phyloP scores from a whole-genome alignment of 2,797 vertebrate genomes.

The Gadopsis marmoratus region DNA sequence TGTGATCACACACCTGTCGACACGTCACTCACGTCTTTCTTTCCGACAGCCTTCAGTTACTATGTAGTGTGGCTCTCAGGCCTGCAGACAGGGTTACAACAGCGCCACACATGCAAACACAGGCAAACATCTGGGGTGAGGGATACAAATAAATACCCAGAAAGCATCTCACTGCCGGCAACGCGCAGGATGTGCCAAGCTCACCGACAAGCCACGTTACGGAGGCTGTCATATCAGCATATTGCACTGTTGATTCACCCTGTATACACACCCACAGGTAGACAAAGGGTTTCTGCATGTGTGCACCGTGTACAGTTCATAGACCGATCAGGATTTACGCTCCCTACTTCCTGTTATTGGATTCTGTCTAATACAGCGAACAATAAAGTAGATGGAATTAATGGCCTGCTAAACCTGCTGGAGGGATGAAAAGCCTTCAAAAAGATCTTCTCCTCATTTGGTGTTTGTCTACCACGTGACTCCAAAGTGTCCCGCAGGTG shows the following conservation, averaged over 20 bases:
- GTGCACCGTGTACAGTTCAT: slow-evolving; percentile 16
- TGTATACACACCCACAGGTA: neutral
- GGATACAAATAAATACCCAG: neutral
- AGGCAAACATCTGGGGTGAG: neutral
- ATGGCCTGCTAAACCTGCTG: slow-evolving; percentile 18
- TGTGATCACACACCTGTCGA: slow-evolving; percentile 6
- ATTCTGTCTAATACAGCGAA: slow-evolving; percentile 40
- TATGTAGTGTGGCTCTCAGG: neutral
- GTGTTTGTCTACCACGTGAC: neutral
- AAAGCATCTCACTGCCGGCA: neutral
- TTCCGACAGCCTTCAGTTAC: neutral
- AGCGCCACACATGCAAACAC: slow-evolving; percentile 24
- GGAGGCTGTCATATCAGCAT: neutral
- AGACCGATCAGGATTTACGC: slow-evolving; percentile 26
- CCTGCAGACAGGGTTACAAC: slow-evolving; percentile 1
- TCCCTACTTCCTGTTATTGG: slow-evolving; percentile 39
- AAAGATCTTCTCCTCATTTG: neutral
- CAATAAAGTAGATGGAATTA: slow-evolving; percentile 41
- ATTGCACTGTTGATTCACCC: neutral
- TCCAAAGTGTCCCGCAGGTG: no score
- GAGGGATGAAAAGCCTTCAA: neutral
- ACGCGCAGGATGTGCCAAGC: slow-evolving; percentile 4
- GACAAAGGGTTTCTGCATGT: neutral
- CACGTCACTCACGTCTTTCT: neutral
- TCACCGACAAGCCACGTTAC: neutral